phyloP scores from a whole-genome alignment of 1,140 invertebrate species.

The Metaphire vulgaris region DNA sequence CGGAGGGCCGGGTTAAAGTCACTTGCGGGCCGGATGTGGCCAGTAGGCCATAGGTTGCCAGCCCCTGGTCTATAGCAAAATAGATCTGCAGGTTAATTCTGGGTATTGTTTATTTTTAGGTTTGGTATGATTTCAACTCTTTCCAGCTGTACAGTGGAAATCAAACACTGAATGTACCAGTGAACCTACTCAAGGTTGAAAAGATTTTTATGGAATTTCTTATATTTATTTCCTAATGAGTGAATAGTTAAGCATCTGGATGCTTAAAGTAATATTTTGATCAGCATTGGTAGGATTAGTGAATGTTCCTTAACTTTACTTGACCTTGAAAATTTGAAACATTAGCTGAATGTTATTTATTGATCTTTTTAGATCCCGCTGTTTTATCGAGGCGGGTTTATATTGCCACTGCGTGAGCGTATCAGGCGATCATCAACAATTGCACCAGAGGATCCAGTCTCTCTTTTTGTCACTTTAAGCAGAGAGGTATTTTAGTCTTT shows the following conservation, averaged over 20 bases:
- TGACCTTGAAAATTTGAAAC: not conserved
- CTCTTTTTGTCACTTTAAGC: constrained; percentile 73
- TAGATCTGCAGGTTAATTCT: no score
- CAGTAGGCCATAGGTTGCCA: no score
- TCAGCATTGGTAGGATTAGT: not conserved
- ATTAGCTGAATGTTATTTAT: not conserved
- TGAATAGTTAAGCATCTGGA: not conserved
- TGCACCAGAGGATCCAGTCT: constrained; percentile 87
- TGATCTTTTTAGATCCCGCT: constrained; percentile 69
- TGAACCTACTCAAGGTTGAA: constrained; percentile 62
- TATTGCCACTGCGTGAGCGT: constrained; percentile 84
- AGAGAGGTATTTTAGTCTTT: constrained; percentile 51
- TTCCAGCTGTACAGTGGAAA: constrained; percentile 60
- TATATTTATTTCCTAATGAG: not conserved
- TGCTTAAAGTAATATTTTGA: not conserved
- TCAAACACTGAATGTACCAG: constrained; percentile 61
- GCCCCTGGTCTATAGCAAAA: no score
- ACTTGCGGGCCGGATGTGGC: no score
- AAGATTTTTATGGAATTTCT: not conserved
- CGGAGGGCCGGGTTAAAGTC: no score
- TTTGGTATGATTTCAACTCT: constrained; percentile 89
- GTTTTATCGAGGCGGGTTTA: constrained; percentile 87
- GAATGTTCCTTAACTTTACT: not conserved
- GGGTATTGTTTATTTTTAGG: constrained; percentile 37
- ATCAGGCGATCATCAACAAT: constrained; percentile 76